Evolutionary conservation across 2,888 invertebrate species (phyloP), one percentile per base, ranked within the genome.

Genomic region (Exephanes ischioxanthus): DNA sequence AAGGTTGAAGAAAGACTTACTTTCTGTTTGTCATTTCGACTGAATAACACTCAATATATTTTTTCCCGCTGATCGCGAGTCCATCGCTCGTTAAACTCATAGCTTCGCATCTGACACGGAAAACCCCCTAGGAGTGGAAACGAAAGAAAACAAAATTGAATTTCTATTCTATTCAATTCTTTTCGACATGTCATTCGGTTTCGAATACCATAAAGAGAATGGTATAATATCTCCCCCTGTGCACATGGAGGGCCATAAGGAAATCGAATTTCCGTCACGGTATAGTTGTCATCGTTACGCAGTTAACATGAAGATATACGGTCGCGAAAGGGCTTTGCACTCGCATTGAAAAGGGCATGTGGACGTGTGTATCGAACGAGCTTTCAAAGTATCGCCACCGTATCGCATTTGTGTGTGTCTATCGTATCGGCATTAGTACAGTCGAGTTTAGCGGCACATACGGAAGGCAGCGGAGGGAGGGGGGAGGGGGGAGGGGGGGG

Each of bases 181-280:
- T 3, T 14, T 48, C 45, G 3, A 3, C 4, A 16, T 16, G 16
- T 48, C 1, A 48, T 16, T 48, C 14, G 11, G 14, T 58, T 58
- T 14, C 9, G 14, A 58, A 26, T 58, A 11, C 7, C 58, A 14
- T 48, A 26, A 58, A 19, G 58, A 58, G 22, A 58, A 58, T 58
- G 11, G 11, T 58, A 55, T 55, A 14, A 58, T 26, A 63, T 6
- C 16, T 6, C 16, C 26, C 53, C 37, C 45, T 63, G 5, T 30
- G 41, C 11, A 68, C 16, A 16, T 16, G 53, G 0, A 6, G 75
- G 68, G 37, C 68, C 68, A 63, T 75, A 80, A 80, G 75, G 70
- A 80, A 83, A 83, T 83, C 83, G 83, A 83, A 83, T 83, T 80
- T 75, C 75, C 82, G 79, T 86, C 84, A 84, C 84, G 78, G 76